A percentile compares a stretch with the other conserved stretches of the same genome.
These are phyloP conservation scores for Hippocampus guttulatus DNA, from an alignment of 2,113 vertebrate genomes.

Conservation along the genomic window DNA sequence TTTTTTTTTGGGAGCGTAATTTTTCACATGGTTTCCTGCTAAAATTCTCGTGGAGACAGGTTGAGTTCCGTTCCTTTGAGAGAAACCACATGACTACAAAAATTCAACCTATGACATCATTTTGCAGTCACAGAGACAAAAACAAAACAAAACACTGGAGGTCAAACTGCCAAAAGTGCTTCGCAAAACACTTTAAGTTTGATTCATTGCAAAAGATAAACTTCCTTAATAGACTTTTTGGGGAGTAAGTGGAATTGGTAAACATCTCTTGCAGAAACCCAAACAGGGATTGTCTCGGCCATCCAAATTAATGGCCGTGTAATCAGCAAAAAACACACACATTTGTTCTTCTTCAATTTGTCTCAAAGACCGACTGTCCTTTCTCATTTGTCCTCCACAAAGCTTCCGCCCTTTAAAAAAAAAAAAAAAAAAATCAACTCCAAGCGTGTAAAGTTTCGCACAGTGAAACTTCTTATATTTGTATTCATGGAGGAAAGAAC, in stretches of 20 bases:
- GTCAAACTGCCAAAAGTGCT: slow-evolving; percentile 14
- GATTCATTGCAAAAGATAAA: slow-evolving; percentile 41
- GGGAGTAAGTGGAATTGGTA: neutral
- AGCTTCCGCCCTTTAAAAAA: no score
- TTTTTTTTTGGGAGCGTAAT: no score
- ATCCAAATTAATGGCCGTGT: slow-evolving; percentile 37
- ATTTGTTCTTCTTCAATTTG: neutral
- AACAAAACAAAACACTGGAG: slow-evolving; percentile 24
- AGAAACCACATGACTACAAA: neutral
- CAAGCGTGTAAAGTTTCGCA: neutral
- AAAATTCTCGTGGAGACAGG: neutral
- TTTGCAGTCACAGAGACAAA: slow-evolving; percentile 35
- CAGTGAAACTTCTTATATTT: neutral
- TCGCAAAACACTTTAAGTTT: slow-evolving; percentile 21
- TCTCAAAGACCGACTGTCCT: neutral
- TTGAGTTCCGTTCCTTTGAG: neutral
- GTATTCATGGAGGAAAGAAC: neutral
- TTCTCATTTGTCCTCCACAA: neutral
- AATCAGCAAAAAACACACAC: slow-evolving; percentile 9
- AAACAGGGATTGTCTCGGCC: slow-evolving; percentile 31
- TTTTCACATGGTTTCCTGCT: neutral
- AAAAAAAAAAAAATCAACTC: neutral
- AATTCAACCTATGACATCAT: slow-evolving; percentile 4
- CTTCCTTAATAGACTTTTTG: slow-evolving; percentile 9
- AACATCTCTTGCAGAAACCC: neutral